Base-by-base conservation (phyloP, 2,113 vertebrate genomes). In the Hippolais icterina region DNA sequence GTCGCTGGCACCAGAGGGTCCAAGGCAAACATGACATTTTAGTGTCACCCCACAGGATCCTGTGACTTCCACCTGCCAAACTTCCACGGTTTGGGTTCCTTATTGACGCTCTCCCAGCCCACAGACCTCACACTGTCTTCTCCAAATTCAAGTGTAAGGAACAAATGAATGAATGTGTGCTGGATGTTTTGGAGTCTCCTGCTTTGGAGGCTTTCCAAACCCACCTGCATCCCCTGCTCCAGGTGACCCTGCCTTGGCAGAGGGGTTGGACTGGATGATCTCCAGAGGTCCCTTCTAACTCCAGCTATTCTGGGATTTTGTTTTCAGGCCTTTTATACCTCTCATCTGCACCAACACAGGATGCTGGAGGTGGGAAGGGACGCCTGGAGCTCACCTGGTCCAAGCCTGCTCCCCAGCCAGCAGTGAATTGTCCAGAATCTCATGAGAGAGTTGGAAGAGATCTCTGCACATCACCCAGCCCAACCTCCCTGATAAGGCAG, bases 31-130 rank as follows among this genome's bases (percentile, higher is more conserved):
- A 0, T 0, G 7, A 37, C 53, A 60, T 27, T 68, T 68, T 27
- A 37, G 12, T 31, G 53, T 23, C 44, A 68, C 72, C 53, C 31
- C 71, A 68, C 31, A 44, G 53, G 11, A 59, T 2, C 21, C 28
- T 54, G 59, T 28, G 69, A 56, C 28, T 18, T 23, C 33, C 27
- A 37, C 31, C 53, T 27, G 52, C 4, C 52, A 25, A 59, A 76
- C 7, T 15, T 52, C 13, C 52, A 31, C 0, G 0, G 9, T 37
- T 37, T 59, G 61, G 31, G 37, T 3, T 50, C 42, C 7, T 44
- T 14, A 21, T 0, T 25, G 71, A 42, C 22, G 11, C 17, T 49
- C 20, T 41, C 28, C 35, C 25, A n/a, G 24, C 19, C n/a, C 29
- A 41, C 35, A 35, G 50, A 57, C 1, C 42, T 17, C 37, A 42